Evolutionary conservation across 2,113 vertebrate species (phyloP).

Genomic region (Pangasianodon gigas): DNA sequence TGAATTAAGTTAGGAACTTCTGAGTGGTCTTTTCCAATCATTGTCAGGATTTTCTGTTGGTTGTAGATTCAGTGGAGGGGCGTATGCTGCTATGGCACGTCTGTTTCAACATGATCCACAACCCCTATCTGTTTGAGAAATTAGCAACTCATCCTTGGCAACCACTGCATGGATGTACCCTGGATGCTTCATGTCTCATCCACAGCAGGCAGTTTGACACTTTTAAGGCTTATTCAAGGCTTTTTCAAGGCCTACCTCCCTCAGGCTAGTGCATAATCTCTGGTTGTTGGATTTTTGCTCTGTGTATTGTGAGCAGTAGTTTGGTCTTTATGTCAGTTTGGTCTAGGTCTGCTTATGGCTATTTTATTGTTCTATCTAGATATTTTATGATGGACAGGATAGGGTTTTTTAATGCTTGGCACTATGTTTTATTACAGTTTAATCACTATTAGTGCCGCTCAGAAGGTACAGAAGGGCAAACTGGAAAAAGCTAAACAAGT

Average conservation of each 20-base stretch:
- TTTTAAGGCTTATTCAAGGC: neutral
- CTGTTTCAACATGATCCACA: neutral
- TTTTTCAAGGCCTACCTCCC: neutral
- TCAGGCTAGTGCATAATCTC: neutral
- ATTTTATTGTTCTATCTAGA: neutral
- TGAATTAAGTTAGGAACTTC: neutral
- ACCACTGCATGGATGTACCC: neutral
- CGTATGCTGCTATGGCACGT: neutral
- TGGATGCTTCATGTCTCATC: neutral
- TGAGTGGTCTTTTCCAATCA: neutral
- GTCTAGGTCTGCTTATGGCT: neutral
- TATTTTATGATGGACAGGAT: neutral
- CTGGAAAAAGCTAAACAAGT: neutral
- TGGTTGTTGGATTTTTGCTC: neutral
- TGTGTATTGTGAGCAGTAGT: neutral
- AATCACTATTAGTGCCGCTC: neutral
- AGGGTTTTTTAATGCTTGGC: neutral
- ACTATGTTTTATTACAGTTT: neutral
- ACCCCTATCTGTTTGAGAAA: neutral
- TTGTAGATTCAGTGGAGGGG: neutral
- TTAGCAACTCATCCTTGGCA: neutral
- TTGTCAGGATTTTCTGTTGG: neutral
- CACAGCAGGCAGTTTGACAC: neutral
- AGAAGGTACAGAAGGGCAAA: neutral
- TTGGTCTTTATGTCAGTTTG: neutral